phyloP scores from a whole-genome alignment of 2,888 invertebrate genomes.

The Phorcus lineatus region DNA sequence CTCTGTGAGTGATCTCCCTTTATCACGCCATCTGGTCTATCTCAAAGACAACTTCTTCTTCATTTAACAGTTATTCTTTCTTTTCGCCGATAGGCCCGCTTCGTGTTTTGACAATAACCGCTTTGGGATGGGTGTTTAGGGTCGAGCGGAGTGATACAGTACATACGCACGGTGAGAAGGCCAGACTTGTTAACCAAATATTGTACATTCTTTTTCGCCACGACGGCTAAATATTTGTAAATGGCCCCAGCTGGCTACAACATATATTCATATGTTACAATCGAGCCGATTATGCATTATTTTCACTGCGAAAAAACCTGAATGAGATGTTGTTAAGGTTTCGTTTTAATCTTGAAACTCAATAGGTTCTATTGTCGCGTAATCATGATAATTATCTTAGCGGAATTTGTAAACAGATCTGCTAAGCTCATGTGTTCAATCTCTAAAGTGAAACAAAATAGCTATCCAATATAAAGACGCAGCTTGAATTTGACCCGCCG shows the following conservation, averaged over 20 bases:
- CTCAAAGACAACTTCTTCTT: constrained; percentile 20
- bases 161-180: not conserved
- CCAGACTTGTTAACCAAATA: constrained; percentile 17
- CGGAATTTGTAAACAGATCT: no score
- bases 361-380: no score
- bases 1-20: constrained; percentile 23
- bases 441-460: no score
- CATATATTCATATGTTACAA: no score
- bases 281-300: no score
- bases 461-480: no score
- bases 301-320: no score
- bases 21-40: constrained; percentile 18
- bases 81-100: constrained; percentile 6
- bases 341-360: no score
- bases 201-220: not conserved
- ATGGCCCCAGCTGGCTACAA: not conserved
- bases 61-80: constrained; percentile 18
- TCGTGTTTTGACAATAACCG: constrained; percentile 20
- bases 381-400: no score
- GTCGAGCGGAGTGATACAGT: constrained; percentile 7
- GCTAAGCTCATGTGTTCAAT: no score
- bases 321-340: no score
- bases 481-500: no score
- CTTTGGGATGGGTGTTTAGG: constrained; percentile 21
- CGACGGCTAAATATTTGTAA: constrained; percentile 7